These are phyloP conservation scores for Trissoscelio sp. DNA, from an alignment of 2,888 invertebrate species.

Conservation along the genomic window DNA sequence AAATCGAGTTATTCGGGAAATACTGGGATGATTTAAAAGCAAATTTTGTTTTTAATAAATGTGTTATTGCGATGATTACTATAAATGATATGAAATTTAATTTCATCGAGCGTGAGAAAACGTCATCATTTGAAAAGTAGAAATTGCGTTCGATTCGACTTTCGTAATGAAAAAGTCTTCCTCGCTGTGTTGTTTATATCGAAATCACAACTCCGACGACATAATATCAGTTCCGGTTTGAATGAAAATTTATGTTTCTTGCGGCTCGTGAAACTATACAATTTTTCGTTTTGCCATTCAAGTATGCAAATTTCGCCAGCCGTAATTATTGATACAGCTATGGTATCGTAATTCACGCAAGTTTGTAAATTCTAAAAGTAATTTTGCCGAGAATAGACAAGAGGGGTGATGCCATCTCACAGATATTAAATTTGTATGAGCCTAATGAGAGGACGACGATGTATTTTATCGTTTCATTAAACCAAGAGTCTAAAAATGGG, in stretches of 20 bases:
- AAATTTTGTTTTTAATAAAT: too few species aligned
- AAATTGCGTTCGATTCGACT: conserved; percentile 16
- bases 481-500: conserved; percentile 1
- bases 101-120: conserved; percentile 22
- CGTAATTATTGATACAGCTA: conserved; percentile 32
- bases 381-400: conserved; percentile 15
- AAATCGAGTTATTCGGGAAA: too few species aligned
- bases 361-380: conserved; percentile 22
- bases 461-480: conserved; percentile 14
- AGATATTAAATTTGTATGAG: conserved; percentile 28
- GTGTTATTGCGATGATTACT: conserved; percentile 1
- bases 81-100: conserved; percentile 33
- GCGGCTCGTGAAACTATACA: conserved; percentile 9
- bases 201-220: neutral
- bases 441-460: conserved; percentile 11
- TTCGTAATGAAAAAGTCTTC: conserved; percentile 18
- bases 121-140: conserved; percentile 3
- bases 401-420: conserved; percentile 12
- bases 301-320: conserved; percentile 26
- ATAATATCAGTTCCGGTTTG: conserved; percentile 26
- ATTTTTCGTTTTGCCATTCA: conserved; percentile 18
- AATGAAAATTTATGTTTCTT: conserved; percentile 18
- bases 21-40: too few species aligned
- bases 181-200: neutral
- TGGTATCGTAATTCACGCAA: conserved; percentile 25